Conservation (phyloP, 2,888 invertebrate genomes). For the Drosophila sordidula region DNA sequence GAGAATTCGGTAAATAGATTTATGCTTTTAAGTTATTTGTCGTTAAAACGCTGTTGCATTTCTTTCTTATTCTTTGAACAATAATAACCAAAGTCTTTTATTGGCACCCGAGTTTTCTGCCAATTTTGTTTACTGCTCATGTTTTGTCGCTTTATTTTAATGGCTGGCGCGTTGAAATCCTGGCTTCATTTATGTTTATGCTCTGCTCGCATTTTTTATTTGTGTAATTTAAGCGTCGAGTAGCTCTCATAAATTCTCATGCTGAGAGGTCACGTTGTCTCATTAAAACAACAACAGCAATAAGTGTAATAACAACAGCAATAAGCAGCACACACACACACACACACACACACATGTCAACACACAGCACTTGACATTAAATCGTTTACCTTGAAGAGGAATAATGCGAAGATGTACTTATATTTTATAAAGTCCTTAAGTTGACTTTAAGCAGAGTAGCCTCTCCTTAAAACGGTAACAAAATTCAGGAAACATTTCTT, state of each 20-base stretch:
- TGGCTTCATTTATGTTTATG: constrained; percentile 71
- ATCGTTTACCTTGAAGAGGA: constrained; percentile 16
- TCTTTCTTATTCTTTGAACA: constrained; percentile 10
- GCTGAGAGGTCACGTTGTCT: constrained; percentile 76
- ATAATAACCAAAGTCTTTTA: constrained; percentile 50
- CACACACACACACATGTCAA: constrained; percentile 19
- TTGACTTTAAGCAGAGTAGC: neutral
- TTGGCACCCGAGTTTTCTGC: constrained; percentile 33
- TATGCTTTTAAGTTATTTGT: constrained; percentile 68
- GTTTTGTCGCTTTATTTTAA: constrained; percentile 81
- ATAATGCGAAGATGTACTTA: neutral
- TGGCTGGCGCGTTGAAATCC: constrained; percentile 60
- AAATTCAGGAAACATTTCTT: too few species aligned
- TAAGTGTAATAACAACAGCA: constrained; percentile 64
- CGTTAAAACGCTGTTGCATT: constrained; percentile 33
- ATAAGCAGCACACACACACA: constrained; percentile 46
- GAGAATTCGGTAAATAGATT: constrained; percentile 64
- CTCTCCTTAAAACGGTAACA: neutral
- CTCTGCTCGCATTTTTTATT: constrained; percentile 67
- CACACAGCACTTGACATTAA: constrained; percentile 13
- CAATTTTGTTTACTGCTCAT: constrained; percentile 75
- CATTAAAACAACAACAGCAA: constrained; percentile 73
- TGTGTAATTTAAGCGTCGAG: constrained; percentile 72
- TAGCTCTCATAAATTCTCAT: constrained; percentile 67
- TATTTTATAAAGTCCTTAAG: constrained; percentile 13